These are phyloP conservation scores for Hirtodrosophila cameraria DNA, from an alignment of 2,888 invertebrate species.

Conservation along the genomic window DNA sequence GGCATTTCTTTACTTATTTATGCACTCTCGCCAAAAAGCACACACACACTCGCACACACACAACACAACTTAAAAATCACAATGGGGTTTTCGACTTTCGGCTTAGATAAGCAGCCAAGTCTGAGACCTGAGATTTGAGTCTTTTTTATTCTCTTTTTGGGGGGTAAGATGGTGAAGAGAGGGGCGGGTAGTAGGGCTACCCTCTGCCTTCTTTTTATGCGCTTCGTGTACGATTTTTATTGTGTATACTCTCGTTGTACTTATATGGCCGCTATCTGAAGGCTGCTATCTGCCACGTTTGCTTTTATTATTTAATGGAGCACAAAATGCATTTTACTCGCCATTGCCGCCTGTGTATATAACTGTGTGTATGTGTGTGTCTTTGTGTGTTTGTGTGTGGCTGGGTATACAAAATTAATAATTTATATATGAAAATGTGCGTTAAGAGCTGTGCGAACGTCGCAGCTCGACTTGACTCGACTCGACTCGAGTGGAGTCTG, in stretches of 20 bases:
- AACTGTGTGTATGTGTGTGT: slow-evolving; percentile 21
- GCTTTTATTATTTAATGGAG: slow-evolving; percentile 82
- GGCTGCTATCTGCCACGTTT: slow-evolving; percentile 74
- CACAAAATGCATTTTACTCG: slow-evolving; percentile 81
- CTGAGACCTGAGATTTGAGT: slow-evolving; percentile 50
- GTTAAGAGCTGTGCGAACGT: slow-evolving; percentile 77
- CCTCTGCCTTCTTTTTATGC: slow-evolving; percentile 74
- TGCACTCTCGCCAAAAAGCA: slow-evolving; percentile 63
- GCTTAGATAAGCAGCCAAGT: slow-evolving; percentile 67
- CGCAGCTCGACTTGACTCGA: slow-evolving; percentile 32
- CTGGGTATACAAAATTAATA: slow-evolving; percentile 79
- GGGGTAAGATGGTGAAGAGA: no score
- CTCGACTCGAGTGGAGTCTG: slow-evolving; percentile 58
- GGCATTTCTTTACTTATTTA: slow-evolving; percentile 79
- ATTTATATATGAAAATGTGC: slow-evolving; percentile 83
- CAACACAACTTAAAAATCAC: slow-evolving; percentile 79
- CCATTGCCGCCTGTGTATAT: slow-evolving; percentile 39
- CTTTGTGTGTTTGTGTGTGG: slow-evolving; percentile 32
- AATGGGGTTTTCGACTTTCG: slow-evolving; percentile 72
- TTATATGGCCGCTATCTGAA: slow-evolving; percentile 58
- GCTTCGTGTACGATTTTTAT: slow-evolving; percentile 80
- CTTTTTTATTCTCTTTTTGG: slow-evolving; percentile 11
- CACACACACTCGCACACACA: slow-evolving; percentile 32
- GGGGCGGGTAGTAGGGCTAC: no score
- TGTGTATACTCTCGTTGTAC: slow-evolving; percentile 70